phyloP scores from a whole-genome alignment of 2,888 invertebrate genomes.

The Orthonevra nobilis region DNA sequence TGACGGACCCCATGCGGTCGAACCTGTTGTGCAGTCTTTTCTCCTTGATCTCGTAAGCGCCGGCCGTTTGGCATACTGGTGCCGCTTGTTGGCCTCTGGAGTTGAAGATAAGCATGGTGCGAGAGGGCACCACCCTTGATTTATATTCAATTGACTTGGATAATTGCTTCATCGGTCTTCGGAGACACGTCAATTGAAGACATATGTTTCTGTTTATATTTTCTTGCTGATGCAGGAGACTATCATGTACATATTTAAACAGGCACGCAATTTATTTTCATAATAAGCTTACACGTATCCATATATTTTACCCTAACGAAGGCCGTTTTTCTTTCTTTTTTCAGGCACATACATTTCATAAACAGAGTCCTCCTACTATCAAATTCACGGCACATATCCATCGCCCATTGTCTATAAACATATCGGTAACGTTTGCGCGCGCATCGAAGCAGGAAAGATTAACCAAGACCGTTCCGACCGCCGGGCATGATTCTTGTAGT shows the following conservation, averaged over 20 bases:
- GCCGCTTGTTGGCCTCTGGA: constrained; percentile 11
- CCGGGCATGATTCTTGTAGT: constrained; percentile 42
- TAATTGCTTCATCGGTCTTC: constrained; percentile 62
- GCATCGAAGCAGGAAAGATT: constrained; percentile 42
- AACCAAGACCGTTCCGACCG: constrained; percentile 33
- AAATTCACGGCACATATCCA: constrained; percentile 51
- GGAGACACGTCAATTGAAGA: constrained; percentile 41
- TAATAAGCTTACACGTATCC: constrained; percentile 57
- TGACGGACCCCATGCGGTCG: constrained; percentile 58
- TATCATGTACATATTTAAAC: constrained; percentile 68
- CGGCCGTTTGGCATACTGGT: constrained; percentile 22
- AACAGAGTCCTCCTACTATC: constrained; percentile 42
- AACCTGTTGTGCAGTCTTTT: constrained; percentile 49
- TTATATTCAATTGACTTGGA: constrained; percentile 66
- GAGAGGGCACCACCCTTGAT: constrained; percentile 59
- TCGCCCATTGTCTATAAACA: constrained; percentile 13
- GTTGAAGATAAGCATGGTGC: constrained; percentile 20
- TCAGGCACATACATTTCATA: constrained; percentile 39
- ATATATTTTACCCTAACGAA: constrained; percentile 20
- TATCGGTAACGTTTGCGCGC: constrained; percentile 13
- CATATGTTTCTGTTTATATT: constrained; percentile 6
- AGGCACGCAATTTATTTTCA: constrained; percentile 68
- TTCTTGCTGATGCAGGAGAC: background rate
- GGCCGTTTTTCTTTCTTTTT: constrained; percentile 18
- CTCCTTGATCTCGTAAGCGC: constrained; percentile 50